Conservation (phyloP, 2,113 vertebrate genomes). For the Hippocampus abdominalis region DNA sequence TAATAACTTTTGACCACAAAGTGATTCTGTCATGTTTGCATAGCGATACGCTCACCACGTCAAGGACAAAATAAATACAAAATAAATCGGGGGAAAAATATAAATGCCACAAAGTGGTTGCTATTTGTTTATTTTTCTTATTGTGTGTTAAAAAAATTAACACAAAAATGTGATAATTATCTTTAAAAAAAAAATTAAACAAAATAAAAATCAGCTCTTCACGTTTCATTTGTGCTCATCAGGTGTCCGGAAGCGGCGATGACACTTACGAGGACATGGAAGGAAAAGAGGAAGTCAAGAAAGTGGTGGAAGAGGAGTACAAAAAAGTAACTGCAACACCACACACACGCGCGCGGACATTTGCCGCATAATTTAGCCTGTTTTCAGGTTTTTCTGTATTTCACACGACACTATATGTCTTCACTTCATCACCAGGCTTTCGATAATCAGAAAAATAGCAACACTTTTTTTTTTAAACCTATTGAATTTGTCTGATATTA, state of each 20-base stretch:
- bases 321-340: slow-evolving; percentile 48
- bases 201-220: too few relatives aligned
- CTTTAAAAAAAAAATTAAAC: too few relatives aligned
- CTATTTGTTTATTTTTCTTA: background rate
- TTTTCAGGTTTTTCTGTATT: background rate
- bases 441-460: background rate
- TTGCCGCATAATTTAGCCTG: background rate
- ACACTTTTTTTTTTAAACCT: background rate
- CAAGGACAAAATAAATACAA: too few relatives aligned
- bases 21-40: too few relatives aligned
- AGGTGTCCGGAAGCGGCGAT: slow-evolving; percentile 87
- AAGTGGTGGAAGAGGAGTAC: slow-evolving; percentile 66
- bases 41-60: background rate
- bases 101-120: background rate
- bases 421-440: background rate
- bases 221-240: slow-evolving; percentile 8
- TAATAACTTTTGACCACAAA: too few relatives aligned
- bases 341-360: slow-evolving; percentile 1
- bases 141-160: background rate
- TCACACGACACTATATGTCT: background rate
- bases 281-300: slow-evolving; percentile 66
- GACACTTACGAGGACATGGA: slow-evolving; percentile 70
- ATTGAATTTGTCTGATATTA: too few relatives aligned
- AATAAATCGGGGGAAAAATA: too few relatives aligned
- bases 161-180: too few relatives aligned